These are phyloP conservation scores for Hippasteria phrygiana DNA, from an alignment of 53 echinoderm and acorn worm genomes.

Conservation along the genomic window DNA sequence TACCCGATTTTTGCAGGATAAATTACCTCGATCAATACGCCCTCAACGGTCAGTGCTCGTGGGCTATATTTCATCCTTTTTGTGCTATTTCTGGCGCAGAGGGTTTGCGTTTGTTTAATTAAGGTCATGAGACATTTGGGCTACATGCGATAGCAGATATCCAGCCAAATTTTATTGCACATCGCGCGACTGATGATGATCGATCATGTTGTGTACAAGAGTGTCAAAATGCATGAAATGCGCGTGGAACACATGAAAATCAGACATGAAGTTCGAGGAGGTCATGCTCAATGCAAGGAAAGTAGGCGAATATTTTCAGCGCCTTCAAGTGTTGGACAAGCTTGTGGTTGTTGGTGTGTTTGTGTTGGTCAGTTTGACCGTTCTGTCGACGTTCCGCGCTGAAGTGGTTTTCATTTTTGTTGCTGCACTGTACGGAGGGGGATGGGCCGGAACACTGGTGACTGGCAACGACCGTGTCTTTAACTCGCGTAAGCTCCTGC, in stretches of 20 bases:
- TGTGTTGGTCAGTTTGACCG: not conserved
- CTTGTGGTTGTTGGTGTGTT: not conserved
- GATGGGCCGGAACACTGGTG: constrained; percentile 25
- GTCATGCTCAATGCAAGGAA: not conserved
- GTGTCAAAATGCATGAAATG: too few species aligned
- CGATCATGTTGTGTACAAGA: not conserved
- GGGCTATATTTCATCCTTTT: not conserved
- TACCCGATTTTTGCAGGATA: too few species aligned
- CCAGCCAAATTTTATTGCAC: too few species aligned
- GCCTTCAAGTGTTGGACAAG: not conserved
- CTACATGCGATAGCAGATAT: too few species aligned
- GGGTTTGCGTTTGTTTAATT: too few species aligned
- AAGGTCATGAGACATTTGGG: not conserved
- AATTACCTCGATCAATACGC: too few species aligned
- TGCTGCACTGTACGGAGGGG: constrained; percentile 13
- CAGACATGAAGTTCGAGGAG: constrained; percentile 19
- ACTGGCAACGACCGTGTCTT: not conserved
- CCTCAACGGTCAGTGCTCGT: too few species aligned
- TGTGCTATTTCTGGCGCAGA: not conserved
- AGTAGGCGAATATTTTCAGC: constrained; percentile 14
- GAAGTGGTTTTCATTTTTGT: constrained; percentile 4
- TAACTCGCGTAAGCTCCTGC: not conserved
- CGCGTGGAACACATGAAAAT: not conserved
- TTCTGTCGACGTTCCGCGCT: not conserved
- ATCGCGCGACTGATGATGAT: not conserved